Base-by-base conservation (phyloP, 2,113 vertebrate species). In the Mus pahari region DNA sequence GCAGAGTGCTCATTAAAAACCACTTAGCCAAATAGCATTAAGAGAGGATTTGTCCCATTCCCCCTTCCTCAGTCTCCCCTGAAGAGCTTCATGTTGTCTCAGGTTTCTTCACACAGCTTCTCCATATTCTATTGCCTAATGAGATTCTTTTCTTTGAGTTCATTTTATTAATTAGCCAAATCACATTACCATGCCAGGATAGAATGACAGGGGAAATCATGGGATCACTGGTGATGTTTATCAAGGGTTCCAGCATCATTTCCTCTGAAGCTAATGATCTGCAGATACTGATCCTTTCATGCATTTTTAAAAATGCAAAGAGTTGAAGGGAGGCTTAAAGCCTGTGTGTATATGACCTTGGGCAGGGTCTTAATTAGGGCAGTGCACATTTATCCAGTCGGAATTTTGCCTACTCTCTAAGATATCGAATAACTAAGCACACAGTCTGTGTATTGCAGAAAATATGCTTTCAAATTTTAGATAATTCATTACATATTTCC, bases 371-470 rank as follows among this genome's bases (percentile, higher is more conserved):
- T 26, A 0, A 10, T 26, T 66, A 53, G 10, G 5, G 28, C 4
- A 53, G 12, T 14, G 4, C 16, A 60, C 62, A 42, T 17, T 31
- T 48, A n/a, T 33, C n/a, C 22, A 89, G 22, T 20, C 11, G 39
- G 6, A 1, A 8, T 58, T 58, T n/a, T 14, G 74, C 7, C 7
- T 53, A 77, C 84, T 83, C 7, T 53, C 60, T 53, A 92, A 83
- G 45, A 48, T 91, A 8, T 58, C 22, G 68, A 33, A 94, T 16
- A 31, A 91, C 74, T 50, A 90, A 91, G 70, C 3, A 11, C 39
- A 92, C 13, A 16, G 48, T 96, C 31, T 81, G 64, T 68, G 86
- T 91, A 53, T 94, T 95, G 90, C 75, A 97, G 36, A 64, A 94
- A 91, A 97, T 83, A 96, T 73, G 31, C 24, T 82, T 64, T 95